Conservation (phyloP, 2,888 invertebrate species). For the Polyommatus icarus region DNA sequence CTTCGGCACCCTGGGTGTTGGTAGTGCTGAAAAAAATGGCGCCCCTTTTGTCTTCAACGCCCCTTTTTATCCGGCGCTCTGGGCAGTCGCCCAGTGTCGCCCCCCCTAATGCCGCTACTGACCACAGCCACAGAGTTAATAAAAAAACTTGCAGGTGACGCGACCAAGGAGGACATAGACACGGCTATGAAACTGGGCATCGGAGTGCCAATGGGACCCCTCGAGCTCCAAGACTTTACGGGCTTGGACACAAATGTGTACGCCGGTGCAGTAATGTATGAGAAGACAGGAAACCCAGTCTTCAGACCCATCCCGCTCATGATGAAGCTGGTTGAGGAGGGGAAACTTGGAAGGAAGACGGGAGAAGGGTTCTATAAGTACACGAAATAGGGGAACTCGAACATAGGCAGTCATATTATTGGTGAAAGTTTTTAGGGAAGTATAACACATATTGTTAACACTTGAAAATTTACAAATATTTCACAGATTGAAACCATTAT, state of each 20-base stretch:
- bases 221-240: conserved; percentile 92
- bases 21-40: too few species aligned
- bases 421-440: not conserved
- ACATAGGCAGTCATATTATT: not conserved
- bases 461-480: too few species aligned
- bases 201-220: conserved; percentile 94
- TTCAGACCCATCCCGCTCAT: conserved; percentile 81
- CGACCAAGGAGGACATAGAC: conserved; percentile 89
- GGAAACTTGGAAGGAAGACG: conserved; percentile 88
- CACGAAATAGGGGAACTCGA: conserved; percentile 61
- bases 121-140: too few species aligned
- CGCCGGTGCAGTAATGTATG: conserved; percentile 89
- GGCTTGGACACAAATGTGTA: conserved; percentile 90
- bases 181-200: conserved; percentile 95
- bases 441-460: too few species aligned
- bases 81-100: too few species aligned
- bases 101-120: too few species aligned
- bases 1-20: too few species aligned
- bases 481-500: too few species aligned
- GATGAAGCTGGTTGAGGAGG: conserved; percentile 86
- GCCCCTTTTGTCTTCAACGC: too few species aligned
- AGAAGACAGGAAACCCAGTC: conserved; percentile 76
- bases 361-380: conserved; percentile 94
- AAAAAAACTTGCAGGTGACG: conserved; percentile 77
- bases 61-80: too few species aligned